phyloP scores from a whole-genome alignment of 2,113 vertebrate genomes.

The Morone saxatilis region DNA sequence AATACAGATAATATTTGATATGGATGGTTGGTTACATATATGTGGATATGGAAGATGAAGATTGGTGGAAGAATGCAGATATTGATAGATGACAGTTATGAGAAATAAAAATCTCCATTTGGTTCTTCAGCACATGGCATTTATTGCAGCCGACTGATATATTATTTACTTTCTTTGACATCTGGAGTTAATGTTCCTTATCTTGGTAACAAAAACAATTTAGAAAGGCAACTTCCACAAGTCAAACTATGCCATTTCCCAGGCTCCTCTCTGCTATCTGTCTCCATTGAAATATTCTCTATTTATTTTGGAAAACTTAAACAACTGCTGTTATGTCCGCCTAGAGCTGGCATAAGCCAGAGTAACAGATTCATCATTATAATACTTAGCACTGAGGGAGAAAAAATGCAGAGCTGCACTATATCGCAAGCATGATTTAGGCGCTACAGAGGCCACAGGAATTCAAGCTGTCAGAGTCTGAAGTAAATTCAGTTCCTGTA shows the following conservation, averaged over 20 bases:
- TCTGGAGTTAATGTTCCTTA: conserved; percentile 89
- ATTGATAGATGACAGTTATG: conserved; percentile 75
- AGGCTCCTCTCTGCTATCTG: conserved; percentile 86
- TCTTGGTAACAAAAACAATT: conserved; percentile 89
- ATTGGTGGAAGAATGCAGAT: conserved; percentile 63
- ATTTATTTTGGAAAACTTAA: conserved; percentile 89
- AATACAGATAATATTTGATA: conserved; percentile 66
- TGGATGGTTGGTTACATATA: conserved; percentile 60
- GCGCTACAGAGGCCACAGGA: conserved; percentile 72
- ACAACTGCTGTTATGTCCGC: conserved; percentile 87
- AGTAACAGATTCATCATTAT: conserved; percentile 85
- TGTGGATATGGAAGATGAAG: conserved; percentile 53
- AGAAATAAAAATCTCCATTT: conserved; percentile 79
- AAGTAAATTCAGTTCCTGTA: conserved; percentile 79
- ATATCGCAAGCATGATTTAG: conserved; percentile 77
- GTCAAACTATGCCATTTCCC: conserved; percentile 87
- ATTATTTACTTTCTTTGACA: conserved; percentile 87
- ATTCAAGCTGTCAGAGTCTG: conserved; percentile 75
- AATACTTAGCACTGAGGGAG: conserved; percentile 82
- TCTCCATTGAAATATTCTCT: conserved; percentile 86
- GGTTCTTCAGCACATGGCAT: conserved; percentile 79
- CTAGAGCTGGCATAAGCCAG: conserved; percentile 81
- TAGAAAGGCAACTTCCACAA: conserved; percentile 89
- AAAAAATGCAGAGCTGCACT: conserved; percentile 75
- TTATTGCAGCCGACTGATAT: conserved; percentile 80